These are phyloP conservation scores for Pomacea canaliculata DNA, from an alignment of 2,888 invertebrate species.

Conservation along the genomic window DNA sequence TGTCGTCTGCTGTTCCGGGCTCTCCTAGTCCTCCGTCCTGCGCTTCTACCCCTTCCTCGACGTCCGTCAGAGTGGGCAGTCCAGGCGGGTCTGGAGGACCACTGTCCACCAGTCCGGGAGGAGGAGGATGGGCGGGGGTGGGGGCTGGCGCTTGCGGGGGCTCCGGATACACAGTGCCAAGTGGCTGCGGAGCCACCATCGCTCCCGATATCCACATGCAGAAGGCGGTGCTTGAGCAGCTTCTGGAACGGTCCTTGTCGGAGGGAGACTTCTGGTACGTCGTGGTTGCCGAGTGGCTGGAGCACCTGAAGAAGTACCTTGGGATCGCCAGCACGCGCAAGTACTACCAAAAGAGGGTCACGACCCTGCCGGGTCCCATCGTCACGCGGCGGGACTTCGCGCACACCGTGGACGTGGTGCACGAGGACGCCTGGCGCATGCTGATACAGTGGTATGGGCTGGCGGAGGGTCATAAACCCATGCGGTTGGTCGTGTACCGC, in stretches of 20 bases:
- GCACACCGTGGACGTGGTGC: constrained; percentile 61
- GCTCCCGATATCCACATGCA: constrained; percentile 56
- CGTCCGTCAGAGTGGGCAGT: constrained; percentile 19
- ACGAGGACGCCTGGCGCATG: constrained; percentile 63
- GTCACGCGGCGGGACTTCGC: constrained; percentile 59
- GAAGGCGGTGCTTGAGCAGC: constrained; percentile 56
- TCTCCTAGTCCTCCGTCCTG: constrained; percentile 21
- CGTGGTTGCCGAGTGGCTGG: constrained; percentile 62
- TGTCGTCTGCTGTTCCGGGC: constrained; percentile 32
- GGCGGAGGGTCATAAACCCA: constrained; percentile 60
- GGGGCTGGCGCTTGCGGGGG: constrained; percentile 3
- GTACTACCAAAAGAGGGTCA: constrained; percentile 55
- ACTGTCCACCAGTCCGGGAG: constrained; percentile 3
- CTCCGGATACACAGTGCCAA: not conserved
- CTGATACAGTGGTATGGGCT: constrained; percentile 61
- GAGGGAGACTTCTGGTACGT: constrained; percentile 66
- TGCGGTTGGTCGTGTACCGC: constrained; percentile 60
- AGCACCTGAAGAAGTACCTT: constrained; percentile 59
- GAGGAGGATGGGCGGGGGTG: constrained; percentile 1
- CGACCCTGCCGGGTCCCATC: constrained; percentile 56
- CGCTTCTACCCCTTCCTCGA: constrained; percentile 14
- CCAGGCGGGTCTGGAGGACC: constrained; percentile 21
- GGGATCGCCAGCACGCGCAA: constrained; percentile 56
- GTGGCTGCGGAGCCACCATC: constrained; percentile 17
- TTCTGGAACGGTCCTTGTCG: constrained; percentile 53